A percentile compares a stretch with the other conserved stretches of the same genome.
Evolutionary conservation across 2,113 vertebrate genomes (phyloP).

Genomic region (Dermatemys mawii): DNA sequence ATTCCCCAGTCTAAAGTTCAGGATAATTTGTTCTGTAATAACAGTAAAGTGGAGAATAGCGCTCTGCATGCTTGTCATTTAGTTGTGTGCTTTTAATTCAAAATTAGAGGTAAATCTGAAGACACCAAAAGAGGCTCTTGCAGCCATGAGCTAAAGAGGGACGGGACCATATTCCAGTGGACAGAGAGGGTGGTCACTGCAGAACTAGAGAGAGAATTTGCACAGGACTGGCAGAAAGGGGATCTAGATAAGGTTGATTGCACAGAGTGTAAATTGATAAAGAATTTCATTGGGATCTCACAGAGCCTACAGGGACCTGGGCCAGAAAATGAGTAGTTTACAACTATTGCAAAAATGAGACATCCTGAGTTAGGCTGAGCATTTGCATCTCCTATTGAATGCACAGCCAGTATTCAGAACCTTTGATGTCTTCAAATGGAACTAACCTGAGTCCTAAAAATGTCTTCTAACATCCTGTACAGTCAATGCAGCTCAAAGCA

Average conservation of each 20-base stretch:
- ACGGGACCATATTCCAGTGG: background rate
- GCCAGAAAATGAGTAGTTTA: background rate
- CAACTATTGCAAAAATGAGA: background rate
- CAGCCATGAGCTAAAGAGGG: background rate
- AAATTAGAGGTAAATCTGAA: background rate
- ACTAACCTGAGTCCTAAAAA: background rate
- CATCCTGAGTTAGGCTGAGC: background rate
- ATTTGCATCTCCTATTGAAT: background rate
- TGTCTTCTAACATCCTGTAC: rapidly evolving
- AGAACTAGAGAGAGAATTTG: background rate
- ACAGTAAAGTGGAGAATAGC: background rate
- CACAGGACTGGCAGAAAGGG: background rate
- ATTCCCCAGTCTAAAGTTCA: background rate
- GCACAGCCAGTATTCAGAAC: background rate
- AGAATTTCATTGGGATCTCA: background rate
- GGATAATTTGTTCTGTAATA: background rate
- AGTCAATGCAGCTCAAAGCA: rapidly evolving
- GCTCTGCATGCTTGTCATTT: background rate
- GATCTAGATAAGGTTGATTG: background rate
- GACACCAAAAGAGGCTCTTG: constrained; percentile 8
- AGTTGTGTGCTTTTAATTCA: background rate
- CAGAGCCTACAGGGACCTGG: background rate
- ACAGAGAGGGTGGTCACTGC: background rate
- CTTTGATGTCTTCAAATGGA: background rate
- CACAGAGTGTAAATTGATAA: background rate